A percentile compares a stretch with the other conserved stretches of the same genome.
These are phyloP conservation scores for Tetanocera ferruginea DNA, from an alignment of 2,888 invertebrate species.

Conservation along the genomic window DNA sequence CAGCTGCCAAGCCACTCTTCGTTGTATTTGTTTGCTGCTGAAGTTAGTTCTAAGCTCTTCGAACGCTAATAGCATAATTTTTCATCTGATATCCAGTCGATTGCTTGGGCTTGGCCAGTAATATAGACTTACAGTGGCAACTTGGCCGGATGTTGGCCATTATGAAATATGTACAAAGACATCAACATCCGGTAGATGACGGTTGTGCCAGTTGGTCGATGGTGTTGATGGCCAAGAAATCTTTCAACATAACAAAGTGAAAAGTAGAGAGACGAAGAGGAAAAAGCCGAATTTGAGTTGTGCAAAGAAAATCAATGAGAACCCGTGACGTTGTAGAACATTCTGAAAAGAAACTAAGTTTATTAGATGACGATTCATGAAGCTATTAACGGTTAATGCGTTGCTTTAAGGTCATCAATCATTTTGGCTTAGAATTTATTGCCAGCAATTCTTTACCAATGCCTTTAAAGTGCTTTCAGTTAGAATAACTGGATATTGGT, in stretches of 20 bases:
- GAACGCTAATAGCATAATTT: constrained; percentile 32
- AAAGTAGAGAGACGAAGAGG: no score
- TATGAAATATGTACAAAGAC: not conserved
- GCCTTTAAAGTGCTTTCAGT: not conserved
- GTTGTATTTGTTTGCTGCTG: not conserved
- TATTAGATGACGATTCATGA: not conserved
- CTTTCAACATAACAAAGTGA: no score
- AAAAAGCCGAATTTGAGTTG: not conserved
- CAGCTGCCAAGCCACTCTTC: not conserved
- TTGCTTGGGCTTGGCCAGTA: not conserved
- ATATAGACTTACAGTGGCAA: not conserved
- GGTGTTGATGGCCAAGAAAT: no score
- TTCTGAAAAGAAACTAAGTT: not conserved
- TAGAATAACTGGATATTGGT: not conserved
- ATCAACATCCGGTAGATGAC: not conserved
- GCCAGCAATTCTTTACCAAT: not conserved
- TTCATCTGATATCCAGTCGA: constrained; percentile 23
- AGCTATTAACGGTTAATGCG: constrained; percentile 37
- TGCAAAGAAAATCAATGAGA: not conserved
- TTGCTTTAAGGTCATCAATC: constrained; percentile 34
- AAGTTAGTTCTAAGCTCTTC: not conserved
- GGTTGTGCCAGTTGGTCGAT: no score
- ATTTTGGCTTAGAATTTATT: constrained; percentile 16
- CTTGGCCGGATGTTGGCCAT: not conserved
- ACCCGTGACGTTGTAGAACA: not conserved